These are phyloP conservation scores for Cataglyphis livida DNA, from an alignment of 2,888 invertebrate species.

Conservation along the genomic window DNA sequence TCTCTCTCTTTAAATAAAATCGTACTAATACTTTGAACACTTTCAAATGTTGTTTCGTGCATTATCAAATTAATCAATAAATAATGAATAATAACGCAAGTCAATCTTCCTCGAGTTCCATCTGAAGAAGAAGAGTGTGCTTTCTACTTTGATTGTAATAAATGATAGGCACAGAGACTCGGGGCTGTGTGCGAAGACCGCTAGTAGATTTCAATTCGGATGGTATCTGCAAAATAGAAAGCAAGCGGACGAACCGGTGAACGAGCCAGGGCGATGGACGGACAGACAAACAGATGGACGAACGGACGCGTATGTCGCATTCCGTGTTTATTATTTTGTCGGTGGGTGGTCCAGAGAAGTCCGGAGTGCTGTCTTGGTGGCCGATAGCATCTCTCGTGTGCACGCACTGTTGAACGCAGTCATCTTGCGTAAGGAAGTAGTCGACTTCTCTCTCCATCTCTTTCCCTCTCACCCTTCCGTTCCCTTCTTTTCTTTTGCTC, in stretches of 20 bases:
- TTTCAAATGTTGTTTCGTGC: not conserved
- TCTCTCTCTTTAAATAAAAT: not conserved
- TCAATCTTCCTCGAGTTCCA: not conserved
- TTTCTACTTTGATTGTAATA: not conserved
- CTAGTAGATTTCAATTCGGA: slow-evolving; percentile 70
- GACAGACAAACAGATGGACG: slow-evolving; percentile 50
- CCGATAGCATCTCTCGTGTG: slow-evolving; percentile 79
- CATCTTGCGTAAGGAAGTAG: slow-evolving; percentile 82
- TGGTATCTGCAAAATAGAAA: slow-evolving; percentile 77
- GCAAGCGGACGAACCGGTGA: slow-evolving; percentile 61
- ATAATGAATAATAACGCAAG: not conserved
- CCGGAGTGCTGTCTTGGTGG: slow-evolving; percentile 79
- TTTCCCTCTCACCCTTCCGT: slow-evolving; percentile 42
- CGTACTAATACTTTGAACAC: not conserved
- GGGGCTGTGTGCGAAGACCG: slow-evolving; percentile 43
- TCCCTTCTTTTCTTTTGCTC: slow-evolving; percentile 45
- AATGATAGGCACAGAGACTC: slow-evolving; percentile 12
- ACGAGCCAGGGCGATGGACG: slow-evolving; percentile 57
- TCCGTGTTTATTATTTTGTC: slow-evolving; percentile 83
- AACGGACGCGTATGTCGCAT: slow-evolving; percentile 75
- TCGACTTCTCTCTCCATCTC: slow-evolving; percentile 68
- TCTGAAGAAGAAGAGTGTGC: not conserved
- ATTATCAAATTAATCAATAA: not conserved
- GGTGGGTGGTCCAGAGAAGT: slow-evolving; percentile 82
- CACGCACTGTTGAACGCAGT: slow-evolving; percentile 81